Base-by-base conservation (phyloP, 2,113 vertebrate genomes). In the Delphinus delphis region DNA sequence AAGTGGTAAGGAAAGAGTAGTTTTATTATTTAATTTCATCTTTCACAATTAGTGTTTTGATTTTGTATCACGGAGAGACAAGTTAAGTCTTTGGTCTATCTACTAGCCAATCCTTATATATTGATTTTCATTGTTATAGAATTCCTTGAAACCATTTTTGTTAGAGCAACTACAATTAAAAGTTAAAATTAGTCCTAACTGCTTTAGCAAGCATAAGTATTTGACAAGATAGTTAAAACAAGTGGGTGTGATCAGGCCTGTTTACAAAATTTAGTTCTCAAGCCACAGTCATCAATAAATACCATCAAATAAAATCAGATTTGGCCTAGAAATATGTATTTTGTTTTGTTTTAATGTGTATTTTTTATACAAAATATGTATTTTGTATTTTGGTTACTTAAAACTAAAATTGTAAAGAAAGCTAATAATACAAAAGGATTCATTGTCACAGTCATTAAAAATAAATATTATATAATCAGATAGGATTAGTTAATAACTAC, bases 371-470 rank as follows among this genome's bases (percentile, higher is more conserved):
- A 50, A 76, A 50, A 33, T 76, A 50, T 33, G n/a, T 21, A 96
- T 60, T 96, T 88, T 92, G 62, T 63, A 90, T 93, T 84, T 36
- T 88, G 55, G 21, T 76, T 11, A 90, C 10, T 58, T 97, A 87
- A 96, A 91, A 83, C 88, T 88, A 82, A 96, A 97, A 81, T 58
- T 58, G 9, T 87, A 67, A 95, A 86, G 25, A 94, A 93, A 93
- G 31, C 33, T 92, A 96, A 80, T 28, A 95, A 65, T 36, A 63
- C 1, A 90, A 92, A 83, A 92, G 4, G 68, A 88, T 36, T 93
- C 47, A 82, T 6, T 87, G 55, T 55, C 7, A 68, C 71, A 77
- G 73, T 81, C 33, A 90, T 91, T 73, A 65, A 82, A 88, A 79
- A 73, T 81, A 82, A 91, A 31, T 60, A 86, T 44, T 88, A 84